Evolutionary conservation across 1,140 invertebrate genomes (phyloP).

Genomic region (Brachionus koreanus): DNA sequence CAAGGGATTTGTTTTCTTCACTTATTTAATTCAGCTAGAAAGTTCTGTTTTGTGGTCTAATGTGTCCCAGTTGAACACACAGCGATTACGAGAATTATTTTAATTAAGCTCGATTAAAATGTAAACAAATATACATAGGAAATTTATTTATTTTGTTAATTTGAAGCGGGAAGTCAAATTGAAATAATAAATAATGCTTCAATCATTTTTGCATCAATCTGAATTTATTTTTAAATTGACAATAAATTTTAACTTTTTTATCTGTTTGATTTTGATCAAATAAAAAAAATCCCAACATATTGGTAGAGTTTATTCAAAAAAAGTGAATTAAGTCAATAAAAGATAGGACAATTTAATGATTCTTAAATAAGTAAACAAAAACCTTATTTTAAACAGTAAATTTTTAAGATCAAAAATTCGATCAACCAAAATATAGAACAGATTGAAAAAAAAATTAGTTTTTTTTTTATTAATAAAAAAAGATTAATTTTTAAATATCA

Average conservation of each 20-base stretch:
- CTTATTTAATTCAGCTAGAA: neutral
- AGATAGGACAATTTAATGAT: too few species aligned
- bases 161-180: neutral
- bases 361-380: too few species aligned
- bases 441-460: too few species aligned
- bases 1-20: neutral
- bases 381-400: too few species aligned
- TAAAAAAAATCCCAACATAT: too few species aligned
- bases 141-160: constrained; percentile 7
- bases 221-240: neutral
- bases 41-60: neutral
- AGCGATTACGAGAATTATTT: constrained; percentile 1
- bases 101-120: constrained; percentile 23
- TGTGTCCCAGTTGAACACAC: constrained; percentile 19
- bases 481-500: too few species aligned
- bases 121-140: neutral
- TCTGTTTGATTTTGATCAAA: too few species aligned
- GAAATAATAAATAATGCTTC: neutral
- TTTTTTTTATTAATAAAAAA: too few species aligned
- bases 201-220: neutral
- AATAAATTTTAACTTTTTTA: neutral
- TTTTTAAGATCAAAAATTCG: too few species aligned
- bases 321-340: too few species aligned
- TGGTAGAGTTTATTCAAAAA: too few species aligned
- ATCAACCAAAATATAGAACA: too few species aligned